Evolutionary conservation across 1,140 invertebrate genomes (phyloP).

Genomic region (Frieseomelitta varia): DNA sequence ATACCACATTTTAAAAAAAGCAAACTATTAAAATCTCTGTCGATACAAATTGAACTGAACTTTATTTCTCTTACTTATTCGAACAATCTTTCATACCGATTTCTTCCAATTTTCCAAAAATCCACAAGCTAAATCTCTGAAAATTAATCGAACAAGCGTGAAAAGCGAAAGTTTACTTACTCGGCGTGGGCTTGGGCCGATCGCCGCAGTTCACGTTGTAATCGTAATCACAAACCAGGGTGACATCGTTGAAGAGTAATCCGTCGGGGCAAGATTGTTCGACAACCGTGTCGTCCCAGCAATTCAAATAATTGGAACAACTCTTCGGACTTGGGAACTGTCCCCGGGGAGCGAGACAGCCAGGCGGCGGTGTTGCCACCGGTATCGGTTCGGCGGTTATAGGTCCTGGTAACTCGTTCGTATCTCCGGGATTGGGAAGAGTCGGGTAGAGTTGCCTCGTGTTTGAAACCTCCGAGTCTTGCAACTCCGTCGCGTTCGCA

Average conservation of each 20-base stretch:
- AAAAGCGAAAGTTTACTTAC: constrained; percentile 63
- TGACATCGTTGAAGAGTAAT: constrained; percentile 84
- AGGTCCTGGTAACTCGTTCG: constrained; percentile 55
- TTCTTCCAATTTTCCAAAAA: no score
- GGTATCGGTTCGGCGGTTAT: constrained; percentile 27
- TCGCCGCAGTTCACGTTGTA: constrained; percentile 85
- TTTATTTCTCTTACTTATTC: no score
- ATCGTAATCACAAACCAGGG: constrained; percentile 85
- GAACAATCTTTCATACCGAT: no score
- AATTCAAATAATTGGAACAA: constrained; percentile 87
- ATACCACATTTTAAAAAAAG: no score
- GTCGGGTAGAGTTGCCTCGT: constrained; percentile 52
- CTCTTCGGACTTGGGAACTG: constrained; percentile 84
- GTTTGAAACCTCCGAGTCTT: not conserved
- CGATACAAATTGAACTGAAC: no score
- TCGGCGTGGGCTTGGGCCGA: constrained; percentile 76
- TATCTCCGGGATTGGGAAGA: constrained; percentile 38
- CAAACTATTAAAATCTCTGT: no score
- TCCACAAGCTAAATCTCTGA: not conserved
- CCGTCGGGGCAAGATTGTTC: constrained; percentile 86
- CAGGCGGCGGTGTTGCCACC: constrained; percentile 49
- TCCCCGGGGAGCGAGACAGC: constrained; percentile 78
- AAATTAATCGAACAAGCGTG: not conserved
- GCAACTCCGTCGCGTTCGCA: constrained; percentile 11
- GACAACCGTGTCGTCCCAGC: constrained; percentile 86